Percentiles rank a stretch among this genome's conserved stretches.
These are phyloP conservation scores for Odontothrips loti DNA, from an alignment of 2,888 invertebrate species.

Conservation along the genomic window DNA sequence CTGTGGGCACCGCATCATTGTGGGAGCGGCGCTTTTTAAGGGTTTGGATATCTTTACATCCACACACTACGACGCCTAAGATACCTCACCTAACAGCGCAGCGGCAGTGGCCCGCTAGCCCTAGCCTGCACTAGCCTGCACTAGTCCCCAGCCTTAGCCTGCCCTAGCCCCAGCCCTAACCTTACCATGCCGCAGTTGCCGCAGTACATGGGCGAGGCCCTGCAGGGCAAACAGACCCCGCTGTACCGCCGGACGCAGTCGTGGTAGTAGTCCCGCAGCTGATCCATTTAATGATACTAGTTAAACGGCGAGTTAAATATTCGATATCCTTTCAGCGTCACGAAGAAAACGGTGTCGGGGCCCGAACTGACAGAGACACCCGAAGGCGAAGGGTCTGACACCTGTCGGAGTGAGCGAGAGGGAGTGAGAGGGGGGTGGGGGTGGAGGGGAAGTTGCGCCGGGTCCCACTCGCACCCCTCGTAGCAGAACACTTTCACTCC, in stretches of 20 bases:
- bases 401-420: neutral
- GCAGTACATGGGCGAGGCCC: neutral
- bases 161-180: no score
- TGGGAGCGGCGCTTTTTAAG: no score
- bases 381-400: neutral
- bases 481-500: neutral
- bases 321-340: neutral
- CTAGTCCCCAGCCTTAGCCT: no score
- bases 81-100: no score
- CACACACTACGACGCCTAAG: no score
- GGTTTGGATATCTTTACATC: no score
- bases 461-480: neutral
- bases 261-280: neutral
- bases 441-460: no score
- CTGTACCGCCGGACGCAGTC: neutral
- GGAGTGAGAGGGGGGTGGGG: neutral
- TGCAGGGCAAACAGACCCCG: neutral
- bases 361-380: neutral
- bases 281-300: neutral
- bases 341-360: no score
- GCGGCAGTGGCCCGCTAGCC: no score
- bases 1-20: no score
- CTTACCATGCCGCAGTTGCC: conserved; percentile 5
- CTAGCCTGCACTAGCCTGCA: no score
- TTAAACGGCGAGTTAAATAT: neutral